Percentiles rank a stretch among this genome's conserved stretches.
Evolutionary conservation across 2,888 invertebrate genomes (phyloP).

Genomic region (Xanthia togata): DNA sequence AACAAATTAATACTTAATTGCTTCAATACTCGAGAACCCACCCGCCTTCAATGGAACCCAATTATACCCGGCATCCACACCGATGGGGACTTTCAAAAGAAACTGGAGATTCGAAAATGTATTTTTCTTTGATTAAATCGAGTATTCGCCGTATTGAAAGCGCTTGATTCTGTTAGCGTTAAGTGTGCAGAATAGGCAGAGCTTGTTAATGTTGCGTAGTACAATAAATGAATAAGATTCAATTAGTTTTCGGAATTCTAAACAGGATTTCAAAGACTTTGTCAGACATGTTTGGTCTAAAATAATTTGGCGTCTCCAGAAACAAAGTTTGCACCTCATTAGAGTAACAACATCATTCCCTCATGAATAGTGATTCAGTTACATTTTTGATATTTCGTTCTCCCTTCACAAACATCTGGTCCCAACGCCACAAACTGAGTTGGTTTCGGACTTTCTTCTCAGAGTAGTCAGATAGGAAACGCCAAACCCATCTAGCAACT

Average conservation of each 20-base stretch:
- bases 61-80: conserved; percentile 65
- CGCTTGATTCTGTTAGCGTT: conserved; percentile 45
- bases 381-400: not conserved
- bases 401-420: not conserved
- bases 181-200: conserved; percentile 29
- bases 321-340: not conserved
- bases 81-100: conserved; percentile 54
- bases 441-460: too few relatives aligned
- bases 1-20: conserved; percentile 80
- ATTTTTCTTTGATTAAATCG: conserved; percentile 72
- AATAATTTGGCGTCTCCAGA: not conserved
- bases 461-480: too few relatives aligned
- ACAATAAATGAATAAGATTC: conserved; percentile 28
- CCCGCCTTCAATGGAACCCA: conserved; percentile 68
- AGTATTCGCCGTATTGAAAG: conserved; percentile 50
- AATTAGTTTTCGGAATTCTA: conserved; percentile 27
- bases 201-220: conserved; percentile 28
- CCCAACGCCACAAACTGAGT: too few relatives aligned
- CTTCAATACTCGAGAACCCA: conserved; percentile 60
- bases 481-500: too few relatives aligned
- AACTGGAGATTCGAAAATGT: conserved; percentile 57
- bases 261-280: not conserved
- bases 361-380: not conserved
- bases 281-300: not conserved
- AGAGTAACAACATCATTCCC: not conserved